phyloP scores from a whole-genome alignment of 2,888 invertebrate genomes.

The Galeopsomyia nigrocyanea region DNA sequence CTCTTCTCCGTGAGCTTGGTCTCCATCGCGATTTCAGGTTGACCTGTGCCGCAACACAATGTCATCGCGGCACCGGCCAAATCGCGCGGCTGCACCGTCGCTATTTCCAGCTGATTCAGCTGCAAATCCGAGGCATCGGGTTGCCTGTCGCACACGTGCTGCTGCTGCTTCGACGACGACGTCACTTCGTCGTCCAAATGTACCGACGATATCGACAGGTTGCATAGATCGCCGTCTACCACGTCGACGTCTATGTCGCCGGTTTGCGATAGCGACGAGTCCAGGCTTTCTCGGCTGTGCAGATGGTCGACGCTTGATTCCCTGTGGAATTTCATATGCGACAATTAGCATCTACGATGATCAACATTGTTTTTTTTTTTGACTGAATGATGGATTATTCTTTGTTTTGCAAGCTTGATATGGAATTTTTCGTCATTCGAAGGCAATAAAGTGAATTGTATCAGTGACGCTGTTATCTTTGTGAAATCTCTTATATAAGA shows the following conservation, averaged over 20 bases:
- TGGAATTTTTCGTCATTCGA: too few relatives aligned
- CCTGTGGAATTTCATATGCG: conserved; percentile 44
- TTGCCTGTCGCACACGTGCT: conserved; percentile 48
- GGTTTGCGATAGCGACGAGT: conserved; percentile 75
- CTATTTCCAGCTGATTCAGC: conserved; percentile 39
- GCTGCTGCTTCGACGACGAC: conserved; percentile 45
- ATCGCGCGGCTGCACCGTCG: conserved; percentile 56
- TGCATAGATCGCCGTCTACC: conserved; percentile 65
- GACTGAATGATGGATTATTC: too few relatives aligned
- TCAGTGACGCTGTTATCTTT: too few relatives aligned
- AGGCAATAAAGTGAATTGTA: too few relatives aligned
- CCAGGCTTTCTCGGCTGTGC: conserved; percentile 82
- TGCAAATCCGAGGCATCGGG: conserved; percentile 47
- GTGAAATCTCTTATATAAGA: too few relatives aligned
- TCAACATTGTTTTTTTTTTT: too few relatives aligned
- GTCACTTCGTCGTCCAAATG: conserved; percentile 55
- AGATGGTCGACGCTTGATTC: conserved; percentile 72
- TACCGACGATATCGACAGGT: conserved; percentile 60
- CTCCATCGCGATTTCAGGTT: conserved; percentile 54
- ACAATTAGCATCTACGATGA: background rate
- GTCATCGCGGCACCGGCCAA: conserved; percentile 65
- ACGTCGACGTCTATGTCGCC: conserved; percentile 65
- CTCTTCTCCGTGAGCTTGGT: conserved; percentile 63
- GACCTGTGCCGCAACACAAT: conserved; percentile 65
- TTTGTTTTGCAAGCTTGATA: too few relatives aligned